These are phyloP conservation scores for Elymnias hypermnestra DNA, from an alignment of 1,140 invertebrate species.

Conservation along the genomic window DNA sequence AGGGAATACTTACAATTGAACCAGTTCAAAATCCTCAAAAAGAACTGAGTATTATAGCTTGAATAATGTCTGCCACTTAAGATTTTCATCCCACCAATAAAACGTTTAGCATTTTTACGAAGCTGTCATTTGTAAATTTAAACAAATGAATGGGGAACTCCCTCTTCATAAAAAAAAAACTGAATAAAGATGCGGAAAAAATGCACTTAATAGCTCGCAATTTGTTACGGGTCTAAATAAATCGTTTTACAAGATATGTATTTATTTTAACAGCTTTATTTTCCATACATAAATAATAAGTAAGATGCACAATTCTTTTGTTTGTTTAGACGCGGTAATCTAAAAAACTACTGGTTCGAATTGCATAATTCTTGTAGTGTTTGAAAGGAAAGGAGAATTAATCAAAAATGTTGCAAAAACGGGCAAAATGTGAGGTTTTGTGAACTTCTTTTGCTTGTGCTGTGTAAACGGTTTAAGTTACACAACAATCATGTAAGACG, in stretches of 20 bases:
- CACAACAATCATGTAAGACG: too few species aligned
- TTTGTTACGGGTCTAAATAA: conserved; percentile 23
- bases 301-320: too few species aligned
- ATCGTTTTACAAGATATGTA: neutral
- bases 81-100: conserved; percentile 18
- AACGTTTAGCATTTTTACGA: conserved; percentile 21
- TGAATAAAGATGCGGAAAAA: conserved; percentile 32
- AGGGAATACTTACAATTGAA: too few species aligned
- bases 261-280: conserved; percentile 1
- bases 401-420: too few species aligned
- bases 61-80: conserved; percentile 1
- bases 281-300: conserved; percentile 3
- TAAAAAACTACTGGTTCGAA: too few species aligned
- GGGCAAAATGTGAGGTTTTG: too few species aligned
- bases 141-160: conserved; percentile 17
- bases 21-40: too few species aligned
- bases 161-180: conserved; percentile 28
- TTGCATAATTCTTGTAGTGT: too few species aligned
- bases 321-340: too few species aligned
- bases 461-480: too few species aligned
- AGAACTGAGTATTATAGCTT: neutral
- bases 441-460: too few species aligned
- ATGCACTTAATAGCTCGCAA: conserved; percentile 34
- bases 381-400: too few species aligned
- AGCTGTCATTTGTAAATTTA: conserved; percentile 25